Conservation (phyloP, 2,888 invertebrate genomes). For the Polyploca ridens region DNA sequence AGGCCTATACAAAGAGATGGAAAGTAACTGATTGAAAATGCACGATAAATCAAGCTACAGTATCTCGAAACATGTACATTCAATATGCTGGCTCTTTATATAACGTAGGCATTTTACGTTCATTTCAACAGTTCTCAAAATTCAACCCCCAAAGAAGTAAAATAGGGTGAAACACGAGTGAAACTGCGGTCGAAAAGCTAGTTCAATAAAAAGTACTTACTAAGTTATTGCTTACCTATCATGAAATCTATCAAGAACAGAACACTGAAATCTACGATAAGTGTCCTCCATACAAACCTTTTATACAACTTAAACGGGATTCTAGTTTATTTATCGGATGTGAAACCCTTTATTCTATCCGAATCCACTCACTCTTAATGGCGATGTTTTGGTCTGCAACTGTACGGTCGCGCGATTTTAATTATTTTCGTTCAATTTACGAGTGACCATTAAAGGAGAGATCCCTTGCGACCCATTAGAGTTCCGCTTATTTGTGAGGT, state of each 20-base stretch:
- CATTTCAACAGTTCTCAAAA: too few relatives aligned
- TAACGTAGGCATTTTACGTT: too few relatives aligned
- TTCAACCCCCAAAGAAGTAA: too few relatives aligned
- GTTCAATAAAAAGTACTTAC: background rate
- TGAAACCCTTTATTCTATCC: slow-evolving; percentile 73
- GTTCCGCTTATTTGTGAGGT: slow-evolving; percentile 62
- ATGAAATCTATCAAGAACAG: background rate
- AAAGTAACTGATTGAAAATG: too few relatives aligned
- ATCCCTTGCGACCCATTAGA: slow-evolving; percentile 78
- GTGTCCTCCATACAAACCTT: slow-evolving; percentile 17
- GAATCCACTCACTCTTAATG: slow-evolving; percentile 70
- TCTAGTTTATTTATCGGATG: slow-evolving; percentile 76
- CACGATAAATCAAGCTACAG: too few relatives aligned
- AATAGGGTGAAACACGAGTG: too few relatives aligned
- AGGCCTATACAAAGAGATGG: too few relatives aligned
- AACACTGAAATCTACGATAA: background rate
- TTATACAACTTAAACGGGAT: slow-evolving; percentile 45
- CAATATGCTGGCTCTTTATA: too few relatives aligned
- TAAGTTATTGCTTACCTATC: background rate
- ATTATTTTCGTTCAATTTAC: slow-evolving; percentile 85
- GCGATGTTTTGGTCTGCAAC: slow-evolving; percentile 76
- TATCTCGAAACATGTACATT: too few relatives aligned
- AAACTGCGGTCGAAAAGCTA: too few relatives aligned
- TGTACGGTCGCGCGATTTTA: slow-evolving; percentile 77
- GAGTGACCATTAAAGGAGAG: slow-evolving; percentile 81